Base-by-base conservation (phyloP, 2,113 vertebrate species). In the Muntiacus reevesi region DNA sequence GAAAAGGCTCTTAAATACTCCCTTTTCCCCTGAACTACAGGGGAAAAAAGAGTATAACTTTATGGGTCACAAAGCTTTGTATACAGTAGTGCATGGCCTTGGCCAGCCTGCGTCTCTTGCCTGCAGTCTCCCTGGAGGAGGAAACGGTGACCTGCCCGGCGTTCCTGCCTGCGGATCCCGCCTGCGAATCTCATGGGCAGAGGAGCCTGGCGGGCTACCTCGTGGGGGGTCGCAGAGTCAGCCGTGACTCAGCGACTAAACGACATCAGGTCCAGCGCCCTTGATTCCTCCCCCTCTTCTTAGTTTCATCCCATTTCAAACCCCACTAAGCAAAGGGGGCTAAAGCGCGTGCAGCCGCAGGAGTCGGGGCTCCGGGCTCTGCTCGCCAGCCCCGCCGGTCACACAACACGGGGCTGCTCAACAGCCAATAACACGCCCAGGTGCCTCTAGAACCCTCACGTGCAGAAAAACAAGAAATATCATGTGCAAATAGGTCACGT, bases 321-420 rank as follows among this genome's bases (percentile, higher is more conserved):
- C 1, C 3, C 25, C 47, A n/a, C 8, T 12, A 36, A 33, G 71
- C 8, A 15, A 50, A 57, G 78, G 33, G 13, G 10, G 2, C 23
- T 2, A 1, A 36, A 30, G 1, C 12, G 0, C 10, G 0, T 3
- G 14, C 0, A 14, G 59, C 23, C 2, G 0, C 10, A 4, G 17
- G 86, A 6, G 3, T 0, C 1, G 2, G 2, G 0, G 47, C 23
- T 64, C 9, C 0, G 19, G 25, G 15, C 4, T 36, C 12, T 28
- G 7, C 21, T 57, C 0, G 12, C 27, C n/a, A 64, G 30, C n/a
- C 64, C 64, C 5, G 0, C 1, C 2, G 9, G 67, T 40, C 67
- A 23, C 2, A 5, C 67, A 12, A 6, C 67, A 23, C 0, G 1
- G 19, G 4, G 30, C 71, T 11, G 3, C 23, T 4, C 17, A 13